A percentile compares a stretch with the other conserved stretches of the same genome.
phyloP scores from a whole-genome alignment of 2,888 invertebrate species.

The Agonopterix arenella region DNA sequence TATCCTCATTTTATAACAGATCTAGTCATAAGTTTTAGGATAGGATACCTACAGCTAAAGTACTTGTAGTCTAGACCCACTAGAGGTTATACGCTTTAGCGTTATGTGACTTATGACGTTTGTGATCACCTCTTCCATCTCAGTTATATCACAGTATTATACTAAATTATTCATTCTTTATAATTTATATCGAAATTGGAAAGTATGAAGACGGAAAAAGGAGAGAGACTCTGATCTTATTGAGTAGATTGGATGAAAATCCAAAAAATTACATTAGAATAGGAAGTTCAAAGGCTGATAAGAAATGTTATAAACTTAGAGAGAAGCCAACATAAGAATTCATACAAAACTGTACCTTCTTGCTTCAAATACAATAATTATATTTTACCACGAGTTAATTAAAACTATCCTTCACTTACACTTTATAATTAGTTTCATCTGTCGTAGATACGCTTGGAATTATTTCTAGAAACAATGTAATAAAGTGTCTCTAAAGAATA shows the following conservation, averaged over 20 bases:
- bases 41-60: conserved; percentile 18
- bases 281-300: conserved; percentile 26
- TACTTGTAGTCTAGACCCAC: conserved; percentile 5
- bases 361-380: not conserved
- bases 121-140: conserved; percentile 23
- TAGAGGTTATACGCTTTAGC: conserved; percentile 42
- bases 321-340: conserved; percentile 1
- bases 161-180: no score
- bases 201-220: not conserved
- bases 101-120: conserved; percentile 43
- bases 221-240: not conserved
- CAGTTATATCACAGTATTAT: no score
- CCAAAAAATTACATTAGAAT: conserved; percentile 7
- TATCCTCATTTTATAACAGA: not conserved
- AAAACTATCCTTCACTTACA: not conserved
- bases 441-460: conserved; percentile 23
- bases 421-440: not conserved
- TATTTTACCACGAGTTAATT: not conserved
- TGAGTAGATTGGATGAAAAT: not conserved
- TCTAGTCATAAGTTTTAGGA: not conserved
- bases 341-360: not conserved
- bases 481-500: conserved; percentile 14
- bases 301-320: conserved; percentile 2
- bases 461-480: conserved; percentile 26
- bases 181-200: not conserved